Conservation (phyloP, 2,113 vertebrate species). For the Nansenia antarctica region DNA sequence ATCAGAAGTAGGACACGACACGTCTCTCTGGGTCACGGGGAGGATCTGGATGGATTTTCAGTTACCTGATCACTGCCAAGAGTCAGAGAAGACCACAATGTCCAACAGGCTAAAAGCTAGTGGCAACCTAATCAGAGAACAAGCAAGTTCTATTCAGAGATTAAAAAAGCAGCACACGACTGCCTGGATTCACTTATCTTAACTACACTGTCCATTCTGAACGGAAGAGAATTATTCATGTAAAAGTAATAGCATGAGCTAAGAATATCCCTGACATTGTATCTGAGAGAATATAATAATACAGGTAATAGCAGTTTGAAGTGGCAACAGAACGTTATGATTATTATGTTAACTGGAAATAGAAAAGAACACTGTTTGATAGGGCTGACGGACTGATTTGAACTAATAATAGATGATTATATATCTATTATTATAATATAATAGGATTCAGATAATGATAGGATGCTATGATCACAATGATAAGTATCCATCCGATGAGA, state of each 20-base stretch:
- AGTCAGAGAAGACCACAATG: background rate
- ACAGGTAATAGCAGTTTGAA: background rate
- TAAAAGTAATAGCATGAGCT: background rate
- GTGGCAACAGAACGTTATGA: background rate
- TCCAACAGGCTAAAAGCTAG: background rate
- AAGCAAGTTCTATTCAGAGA: background rate
- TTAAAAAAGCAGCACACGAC: background rate
- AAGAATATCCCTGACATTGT: background rate
- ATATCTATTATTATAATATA: no score
- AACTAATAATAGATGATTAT: no score
- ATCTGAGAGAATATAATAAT: background rate
- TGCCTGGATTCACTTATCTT: background rate
- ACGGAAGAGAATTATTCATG: background rate
- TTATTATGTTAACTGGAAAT: background rate
- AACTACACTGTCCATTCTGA: background rate
- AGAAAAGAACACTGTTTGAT: background rate
- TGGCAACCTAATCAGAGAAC: background rate
- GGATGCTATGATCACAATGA: background rate
- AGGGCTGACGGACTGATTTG: background rate
- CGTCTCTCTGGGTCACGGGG: background rate
- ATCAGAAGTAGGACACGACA: background rate
- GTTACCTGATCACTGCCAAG: background rate
- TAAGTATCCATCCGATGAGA: background rate
- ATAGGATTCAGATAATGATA: background rate
- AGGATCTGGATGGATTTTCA: background rate